Evolutionary conservation across 2,888 invertebrate genomes (phyloP).

Genomic region (Argyra leucocephala): DNA sequence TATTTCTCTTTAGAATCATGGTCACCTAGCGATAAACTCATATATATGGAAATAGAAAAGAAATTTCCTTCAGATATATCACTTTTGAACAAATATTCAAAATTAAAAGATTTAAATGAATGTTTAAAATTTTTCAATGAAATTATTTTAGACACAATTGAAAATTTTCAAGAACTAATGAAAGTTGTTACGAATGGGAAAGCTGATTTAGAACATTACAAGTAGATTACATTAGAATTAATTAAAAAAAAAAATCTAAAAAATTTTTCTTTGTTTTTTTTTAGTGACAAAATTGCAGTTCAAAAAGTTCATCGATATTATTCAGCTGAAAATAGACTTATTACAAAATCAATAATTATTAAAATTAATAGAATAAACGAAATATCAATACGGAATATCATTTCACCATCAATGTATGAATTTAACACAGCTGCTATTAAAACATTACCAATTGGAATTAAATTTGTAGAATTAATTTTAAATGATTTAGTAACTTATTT

Average conservation of each 20-base stretch:
- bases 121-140: background rate
- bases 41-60: background rate
- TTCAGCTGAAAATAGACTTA: background rate
- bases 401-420: background rate
- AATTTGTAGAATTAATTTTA: background rate
- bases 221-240: too few relatives aligned
- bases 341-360: background rate
- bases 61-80: background rate
- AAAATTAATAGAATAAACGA: background rate
- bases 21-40: background rate
- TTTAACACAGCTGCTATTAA: background rate
- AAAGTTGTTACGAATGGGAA: background rate
- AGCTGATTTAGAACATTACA: background rate
- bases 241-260: too few relatives aligned
- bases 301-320: background rate
- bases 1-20: background rate
- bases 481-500: background rate
- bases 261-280: background rate
- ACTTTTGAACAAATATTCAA: background rate
- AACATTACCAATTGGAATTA: background rate
- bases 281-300: background rate
- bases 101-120: background rate
- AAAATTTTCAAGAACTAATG: background rate
- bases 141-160: background rate
- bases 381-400: background rate